Base-by-base conservation (phyloP, 2,888 invertebrate genomes). In the Cabera pusaria region DNA sequence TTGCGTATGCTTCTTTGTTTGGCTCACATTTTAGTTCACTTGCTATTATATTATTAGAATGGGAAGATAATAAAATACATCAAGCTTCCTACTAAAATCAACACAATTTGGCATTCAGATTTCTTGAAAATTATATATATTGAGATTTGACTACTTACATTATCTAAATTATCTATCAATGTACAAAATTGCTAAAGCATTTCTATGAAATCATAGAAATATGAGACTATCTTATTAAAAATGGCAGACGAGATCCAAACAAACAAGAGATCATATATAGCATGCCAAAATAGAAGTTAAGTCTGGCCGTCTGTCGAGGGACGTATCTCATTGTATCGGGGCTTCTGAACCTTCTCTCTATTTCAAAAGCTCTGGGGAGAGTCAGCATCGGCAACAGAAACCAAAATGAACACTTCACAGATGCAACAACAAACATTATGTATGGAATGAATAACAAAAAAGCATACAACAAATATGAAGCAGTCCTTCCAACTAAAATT, bases 281-380 rank as follows among this genome's bases (percentile, higher is more conserved):
- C 79, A 97, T 92, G 19, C 97, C 98, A 81, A 98, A 94, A 78
- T 94, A 95, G 64, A 97, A 93, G 80, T 98, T 98, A 21, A 98
- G 86, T 71, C 95, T 93, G 5, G 98, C 98, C 21, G 98, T 97
- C 81, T 95, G 93, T 59, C 95, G 92, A 1, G 98, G 98, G 44
- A 98, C 94, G 73, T 91, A 91, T 56, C 93, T 92, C 88, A 97
- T 94, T 31, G 93, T 93, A 44, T 93, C 93, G 32, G 93, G 92
- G 52, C 92, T 92, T 44, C 98, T 91, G 70, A 98, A 98, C 64
- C 94, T 92, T 72, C 96, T 95, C 73, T 98, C 98, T 61, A 97
- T 94, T 74, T 94, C 92, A 81, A 98, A 98, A 33, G 98, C 98
- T 55, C 93, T 92, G 1, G 96, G 95, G 46, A 98, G 86, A 2